phyloP scores from a whole-genome alignment of 2,888 invertebrate species.

The Caradrina kadenii region DNA sequence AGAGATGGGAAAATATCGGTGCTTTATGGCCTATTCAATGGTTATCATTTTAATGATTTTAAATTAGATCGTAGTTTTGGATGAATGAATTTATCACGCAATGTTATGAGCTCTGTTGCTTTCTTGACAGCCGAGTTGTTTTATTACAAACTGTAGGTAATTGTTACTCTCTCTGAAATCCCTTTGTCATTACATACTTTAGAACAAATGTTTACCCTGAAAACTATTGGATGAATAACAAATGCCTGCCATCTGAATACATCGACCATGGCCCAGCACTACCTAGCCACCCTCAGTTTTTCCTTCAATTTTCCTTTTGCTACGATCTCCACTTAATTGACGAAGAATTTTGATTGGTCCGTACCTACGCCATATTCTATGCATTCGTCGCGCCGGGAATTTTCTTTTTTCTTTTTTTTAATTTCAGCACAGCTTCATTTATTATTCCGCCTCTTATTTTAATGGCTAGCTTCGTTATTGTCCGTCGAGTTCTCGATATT shows the following conservation, averaged over 20 bases:
- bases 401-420: slow-evolving; percentile 71
- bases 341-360: slow-evolving; percentile 90
- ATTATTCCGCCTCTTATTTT: slow-evolving; percentile 89
- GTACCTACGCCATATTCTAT: slow-evolving; percentile 87
- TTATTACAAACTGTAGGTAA: not conserved
- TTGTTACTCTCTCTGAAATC: no score
- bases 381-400: slow-evolving; percentile 82
- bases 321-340: slow-evolving; percentile 90
- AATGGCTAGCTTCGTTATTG: slow-evolving; percentile 89
- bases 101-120: not conserved
- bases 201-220: not conserved
- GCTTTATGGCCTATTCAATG: slow-evolving; percentile 7
- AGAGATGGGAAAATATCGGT: slow-evolving; percentile 64
- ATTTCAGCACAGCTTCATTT: slow-evolving; percentile 83
- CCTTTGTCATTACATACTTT: no score
- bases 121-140: not conserved
- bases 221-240: not conserved
- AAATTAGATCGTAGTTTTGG: not conserved
- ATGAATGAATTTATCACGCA: not conserved
- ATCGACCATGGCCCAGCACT: slow-evolving; percentile 63
- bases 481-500: slow-evolving; percentile 83
- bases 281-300: slow-evolving; percentile 86
- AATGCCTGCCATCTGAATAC: not conserved
- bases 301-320: slow-evolving; percentile 90
- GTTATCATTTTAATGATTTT: slow-evolving; percentile 11